Evolutionary conservation across 92 coral and sea anemone species (phyloP), one percentile per base, ranked within the genome.

Genomic region (Diadumene lineata): DNA sequence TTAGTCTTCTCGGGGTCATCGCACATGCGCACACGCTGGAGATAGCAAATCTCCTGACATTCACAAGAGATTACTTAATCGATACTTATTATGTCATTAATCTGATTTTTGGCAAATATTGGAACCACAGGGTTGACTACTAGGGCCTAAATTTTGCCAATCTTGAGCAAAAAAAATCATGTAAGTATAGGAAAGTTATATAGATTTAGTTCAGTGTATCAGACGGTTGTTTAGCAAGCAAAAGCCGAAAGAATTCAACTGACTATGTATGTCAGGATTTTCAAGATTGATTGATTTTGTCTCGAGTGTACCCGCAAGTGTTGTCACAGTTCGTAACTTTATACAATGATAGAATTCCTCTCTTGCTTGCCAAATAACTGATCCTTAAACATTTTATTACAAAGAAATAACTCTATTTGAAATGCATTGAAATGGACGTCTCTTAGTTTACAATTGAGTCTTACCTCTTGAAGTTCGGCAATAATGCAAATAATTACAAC

Each of bases 1-100:
- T 50, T 11, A 50, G 75, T 25, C 57, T 43, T 18, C 53, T 13
- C 1, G 34, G 15, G 46, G 77, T 72, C 77, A 33, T 1, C 66
- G 9, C 77, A 66, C 77, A 72, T 56, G 77, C 77, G 77, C 33
- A 1, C 31, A 29, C 11, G 29, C 33, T 10, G 13, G 50, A 38
- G n/a, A 75, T 67, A 76, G 76, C 34, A 24, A 53, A 53, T 55
- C 72, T 29, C 24, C 67, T 58, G n/a, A 17, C 77, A 72, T 72
- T 72, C 65, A 21, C 33, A 22, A 55, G 28, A 51, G 84, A 79
- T 84, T 84, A 84, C 72, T 64, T 78, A 79, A 75, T 84, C 79
- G 64, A 34, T 53, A 72, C 74, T 78, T 80, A 79, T 84, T 73
- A 43, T 23, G 67, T 53, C 81, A 72, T 78, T 48, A 77, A 56